These are phyloP conservation scores for Phodopus roborovskii DNA, from an alignment of 2,113 vertebrate species.

Conservation along the genomic window DNA sequence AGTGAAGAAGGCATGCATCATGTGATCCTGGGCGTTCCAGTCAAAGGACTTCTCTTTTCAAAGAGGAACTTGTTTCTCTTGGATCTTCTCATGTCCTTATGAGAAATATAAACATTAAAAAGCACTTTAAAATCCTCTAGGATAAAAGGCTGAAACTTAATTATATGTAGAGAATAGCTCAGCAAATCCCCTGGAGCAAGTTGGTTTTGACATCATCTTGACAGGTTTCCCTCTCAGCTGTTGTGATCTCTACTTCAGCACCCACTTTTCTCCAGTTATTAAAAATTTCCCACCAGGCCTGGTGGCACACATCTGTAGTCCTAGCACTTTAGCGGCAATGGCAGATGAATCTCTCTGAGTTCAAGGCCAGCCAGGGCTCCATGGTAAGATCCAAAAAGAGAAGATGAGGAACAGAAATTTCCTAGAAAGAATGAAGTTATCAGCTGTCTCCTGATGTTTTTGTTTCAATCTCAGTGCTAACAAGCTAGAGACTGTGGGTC, in stretches of 20 bases:
- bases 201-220: neutral
- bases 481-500: neutral
- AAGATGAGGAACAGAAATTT: neutral
- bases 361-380: neutral
- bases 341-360: neutral
- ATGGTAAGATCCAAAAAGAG: neutral
- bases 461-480: neutral
- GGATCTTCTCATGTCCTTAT: neutral
- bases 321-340: neutral
- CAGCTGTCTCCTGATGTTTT: neutral
- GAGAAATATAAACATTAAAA: slow-evolving; percentile 17
- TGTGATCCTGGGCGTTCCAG: neutral
- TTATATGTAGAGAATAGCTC: neutral
- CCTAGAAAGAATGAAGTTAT: neutral
- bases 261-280: slow-evolving; percentile 20
- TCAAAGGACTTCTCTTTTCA: neutral
- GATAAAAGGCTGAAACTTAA: slow-evolving; percentile 4
- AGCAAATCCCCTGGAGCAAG: neutral
- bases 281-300: neutral
- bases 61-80: slow-evolving; percentile 44
- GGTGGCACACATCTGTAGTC: neutral
- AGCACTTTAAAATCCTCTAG: neutral
- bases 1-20: neutral
- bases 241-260: neutral
- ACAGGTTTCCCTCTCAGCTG: neutral